Evolutionary conservation across 2,797 vertebrate species (phyloP).

Genomic region (Hyperoplus immaculatus): DNA sequence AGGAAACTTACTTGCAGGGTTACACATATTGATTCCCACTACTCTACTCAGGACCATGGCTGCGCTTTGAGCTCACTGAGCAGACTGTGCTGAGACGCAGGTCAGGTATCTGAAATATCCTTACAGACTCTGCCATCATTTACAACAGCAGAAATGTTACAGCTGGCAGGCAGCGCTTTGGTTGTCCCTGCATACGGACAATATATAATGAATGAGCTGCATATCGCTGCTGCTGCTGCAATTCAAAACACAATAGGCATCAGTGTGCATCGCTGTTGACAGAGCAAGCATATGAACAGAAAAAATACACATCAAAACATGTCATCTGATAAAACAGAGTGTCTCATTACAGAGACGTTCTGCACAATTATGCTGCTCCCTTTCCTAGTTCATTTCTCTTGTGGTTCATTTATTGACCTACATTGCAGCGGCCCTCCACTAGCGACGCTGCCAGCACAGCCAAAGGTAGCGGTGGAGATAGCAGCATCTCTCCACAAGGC

Average conservation of each 20-base stretch:
- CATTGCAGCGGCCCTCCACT: conserved; percentile 55
- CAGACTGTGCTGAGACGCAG: conserved; percentile 15
- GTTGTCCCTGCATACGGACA: conserved; percentile 31
- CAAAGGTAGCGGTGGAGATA: conserved; percentile 54
- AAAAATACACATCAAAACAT: conserved; percentile 41
- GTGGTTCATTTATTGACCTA: conserved; percentile 68
- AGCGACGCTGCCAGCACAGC: conserved; percentile 54
- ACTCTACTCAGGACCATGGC: conserved; percentile 37
- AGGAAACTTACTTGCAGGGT: conserved; percentile 27
- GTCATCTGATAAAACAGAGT: conserved; percentile 25
- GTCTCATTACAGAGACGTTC: conserved; percentile 42
- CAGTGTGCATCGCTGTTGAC: conserved; percentile 32
- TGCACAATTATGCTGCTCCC: conserved; percentile 42
- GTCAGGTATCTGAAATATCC: conserved; percentile 32
- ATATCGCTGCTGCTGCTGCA: conserved; percentile 44
- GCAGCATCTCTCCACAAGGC: conserved; percentile 58
- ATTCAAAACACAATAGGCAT: conserved; percentile 31
- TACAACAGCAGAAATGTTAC: conserved; percentile 33
- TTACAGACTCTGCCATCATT: conserved; percentile 34
- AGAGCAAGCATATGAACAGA: conserved; percentile 33
- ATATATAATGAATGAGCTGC: conserved; percentile 62
- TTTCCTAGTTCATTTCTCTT: conserved; percentile 55
- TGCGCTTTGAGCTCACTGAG: conserved; percentile 30
- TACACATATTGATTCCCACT: conserved; percentile 51
- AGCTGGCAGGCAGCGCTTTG: conserved; percentile 19